A percentile compares a stretch with the other conserved stretches of the same genome.
These are phyloP conservation scores for Nyctereutes procyonoides DNA, from an alignment of 2,113 vertebrate genomes.

Conservation along the genomic window DNA sequence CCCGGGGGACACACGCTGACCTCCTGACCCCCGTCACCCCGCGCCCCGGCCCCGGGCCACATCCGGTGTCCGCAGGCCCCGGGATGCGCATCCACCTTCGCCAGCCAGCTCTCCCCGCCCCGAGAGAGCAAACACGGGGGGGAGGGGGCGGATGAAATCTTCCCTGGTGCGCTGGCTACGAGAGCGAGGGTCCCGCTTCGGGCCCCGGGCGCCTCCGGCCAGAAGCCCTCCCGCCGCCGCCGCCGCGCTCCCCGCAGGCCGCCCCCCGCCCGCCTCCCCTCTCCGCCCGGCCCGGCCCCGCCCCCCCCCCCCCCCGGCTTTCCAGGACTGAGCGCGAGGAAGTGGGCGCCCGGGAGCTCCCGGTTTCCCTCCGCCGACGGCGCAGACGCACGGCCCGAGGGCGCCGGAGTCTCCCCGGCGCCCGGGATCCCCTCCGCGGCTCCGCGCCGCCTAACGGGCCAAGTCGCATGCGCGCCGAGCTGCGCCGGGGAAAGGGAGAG, in stretches of 20 bases:
- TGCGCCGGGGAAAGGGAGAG: slow-evolving; percentile 23
- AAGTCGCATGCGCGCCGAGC: slow-evolving; percentile 69
- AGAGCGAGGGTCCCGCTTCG: background rate
- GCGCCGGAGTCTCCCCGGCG: background rate
- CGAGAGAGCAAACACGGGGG: background rate
- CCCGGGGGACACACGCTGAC: background rate
- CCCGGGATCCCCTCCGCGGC: background rate
- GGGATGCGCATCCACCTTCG: background rate
- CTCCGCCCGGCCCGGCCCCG: slow-evolving; percentile 6
- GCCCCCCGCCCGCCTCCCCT: background rate
- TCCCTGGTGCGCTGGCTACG: background rate
- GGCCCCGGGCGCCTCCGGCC: background rate
- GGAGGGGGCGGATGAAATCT: no score
- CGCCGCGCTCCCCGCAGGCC: background rate
- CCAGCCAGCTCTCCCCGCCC: background rate
- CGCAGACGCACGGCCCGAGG: background rate
- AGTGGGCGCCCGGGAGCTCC: background rate
- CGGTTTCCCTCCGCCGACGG: background rate
- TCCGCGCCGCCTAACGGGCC: background rate
- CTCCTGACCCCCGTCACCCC: no score
- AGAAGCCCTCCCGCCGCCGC: background rate
- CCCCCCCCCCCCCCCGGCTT: background rate
- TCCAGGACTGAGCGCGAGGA: background rate
- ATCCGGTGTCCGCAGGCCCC: background rate
- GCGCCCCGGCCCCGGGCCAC: background rate